These are phyloP conservation scores for Urocolius indicus DNA, from an alignment of 2,113 vertebrate species.

Conservation along the genomic window DNA sequence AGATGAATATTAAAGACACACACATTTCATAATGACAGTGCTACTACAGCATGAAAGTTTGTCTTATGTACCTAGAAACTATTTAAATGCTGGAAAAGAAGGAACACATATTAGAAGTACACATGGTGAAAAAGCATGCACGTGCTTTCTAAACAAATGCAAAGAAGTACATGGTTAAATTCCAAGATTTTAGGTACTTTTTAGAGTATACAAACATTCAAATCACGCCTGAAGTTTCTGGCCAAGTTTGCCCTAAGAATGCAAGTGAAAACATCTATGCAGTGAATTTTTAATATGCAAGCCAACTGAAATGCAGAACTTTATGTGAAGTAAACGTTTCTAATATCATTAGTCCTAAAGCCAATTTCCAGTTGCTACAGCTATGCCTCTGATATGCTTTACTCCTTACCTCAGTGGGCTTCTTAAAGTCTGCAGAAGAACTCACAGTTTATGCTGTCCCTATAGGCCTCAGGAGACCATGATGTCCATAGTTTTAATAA, in stretches of 20 bases:
- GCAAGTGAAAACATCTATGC: not conserved
- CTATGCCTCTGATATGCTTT: not conserved
- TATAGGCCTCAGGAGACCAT: constrained; percentile 58
- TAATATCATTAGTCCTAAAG: not conserved
- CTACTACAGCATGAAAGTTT: not conserved
- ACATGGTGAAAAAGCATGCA: constrained; percentile 24
- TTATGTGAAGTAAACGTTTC: not conserved
- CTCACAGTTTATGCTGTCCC: constrained; percentile 43
- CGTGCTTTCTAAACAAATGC: constrained; percentile 6
- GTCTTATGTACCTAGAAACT: not conserved
- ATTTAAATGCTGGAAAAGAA: constrained; percentile 13
- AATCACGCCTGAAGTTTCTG: constrained; percentile 10
- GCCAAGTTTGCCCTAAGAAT: not conserved
- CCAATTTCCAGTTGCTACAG: not conserved
- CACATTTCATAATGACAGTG: not conserved
- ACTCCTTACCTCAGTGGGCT: constrained; percentile 50
- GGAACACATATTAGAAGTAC: not conserved
- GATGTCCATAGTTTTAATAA: constrained; percentile 57
- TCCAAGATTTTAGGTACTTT: not conserved
- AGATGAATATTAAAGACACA: not conserved
- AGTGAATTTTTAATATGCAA: constrained; percentile 6
- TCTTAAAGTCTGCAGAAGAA: constrained; percentile 55
- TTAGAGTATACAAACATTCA: not conserved
- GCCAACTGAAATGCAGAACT: constrained; percentile 12
- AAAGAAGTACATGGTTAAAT: not conserved